Evolutionary conservation across 2,113 vertebrate species (phyloP).

Genomic region (Cyprinodon tularosa): DNA sequence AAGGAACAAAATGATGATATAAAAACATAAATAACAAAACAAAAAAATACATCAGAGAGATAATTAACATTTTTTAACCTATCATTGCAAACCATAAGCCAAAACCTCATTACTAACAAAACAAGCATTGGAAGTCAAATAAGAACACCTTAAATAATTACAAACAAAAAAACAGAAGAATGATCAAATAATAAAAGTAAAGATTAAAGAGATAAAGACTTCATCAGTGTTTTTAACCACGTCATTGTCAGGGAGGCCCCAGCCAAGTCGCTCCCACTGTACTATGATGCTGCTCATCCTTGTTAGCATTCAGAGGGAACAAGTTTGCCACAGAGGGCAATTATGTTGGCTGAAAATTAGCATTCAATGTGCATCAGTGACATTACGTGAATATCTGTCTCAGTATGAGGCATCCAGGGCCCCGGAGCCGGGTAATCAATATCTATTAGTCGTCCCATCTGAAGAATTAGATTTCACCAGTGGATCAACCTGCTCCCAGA

Average conservation of each 20-base stretch:
- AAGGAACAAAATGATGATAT: not conserved
- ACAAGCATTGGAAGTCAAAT: not conserved
- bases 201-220: slow-evolving; percentile 6
- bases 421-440: slow-evolving; percentile 69
- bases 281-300: slow-evolving; percentile 12
- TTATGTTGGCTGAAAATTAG: slow-evolving; percentile 62
- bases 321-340: slow-evolving; percentile 42
- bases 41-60: not conserved
- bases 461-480: slow-evolving; percentile 76
- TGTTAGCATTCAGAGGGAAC: slow-evolving; percentile 56
- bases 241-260: not conserved
- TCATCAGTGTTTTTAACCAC: slow-evolving; percentile 5
- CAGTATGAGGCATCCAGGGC: slow-evolving; percentile 60
- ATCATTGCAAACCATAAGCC: not conserved
- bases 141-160: not conserved
- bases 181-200: not conserved
- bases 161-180: not conserved
- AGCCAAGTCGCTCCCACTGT: slow-evolving; percentile 4
- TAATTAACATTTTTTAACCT: not conserved
- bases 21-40: not conserved
- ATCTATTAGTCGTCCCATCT: slow-evolving; percentile 77
- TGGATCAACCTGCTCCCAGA: slow-evolving; percentile 62
- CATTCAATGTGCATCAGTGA: slow-evolving; percentile 65
- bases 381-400: slow-evolving; percentile 68
- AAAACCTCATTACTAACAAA: not conserved